These are phyloP conservation scores for Rotaria socialis DNA, from an alignment of 2,888 invertebrate genomes.

Conservation along the genomic window DNA sequence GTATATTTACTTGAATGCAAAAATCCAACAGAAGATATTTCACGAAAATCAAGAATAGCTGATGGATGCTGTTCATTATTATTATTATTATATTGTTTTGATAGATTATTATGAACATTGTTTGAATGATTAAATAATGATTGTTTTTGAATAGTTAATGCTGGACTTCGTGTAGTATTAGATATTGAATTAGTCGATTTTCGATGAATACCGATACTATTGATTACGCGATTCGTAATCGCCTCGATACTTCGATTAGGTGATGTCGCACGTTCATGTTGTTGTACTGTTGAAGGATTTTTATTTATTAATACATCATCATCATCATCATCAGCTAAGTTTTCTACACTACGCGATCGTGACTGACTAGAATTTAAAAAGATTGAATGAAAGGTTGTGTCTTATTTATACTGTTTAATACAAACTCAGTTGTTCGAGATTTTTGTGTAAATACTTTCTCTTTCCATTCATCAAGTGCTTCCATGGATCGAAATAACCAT, in stretches of 20 bases:
- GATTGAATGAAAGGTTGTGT: background rate
- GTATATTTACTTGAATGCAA: background rate
- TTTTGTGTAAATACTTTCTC: slow-evolving; percentile 4
- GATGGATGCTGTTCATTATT: background rate
- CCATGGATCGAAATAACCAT: slow-evolving; percentile 36
- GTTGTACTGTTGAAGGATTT: background rate
- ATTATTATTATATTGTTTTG: background rate
- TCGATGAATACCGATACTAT: background rate
- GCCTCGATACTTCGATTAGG: slow-evolving; percentile 8
- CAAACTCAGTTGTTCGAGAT: background rate
- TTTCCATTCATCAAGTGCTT: slow-evolving; percentile 25
- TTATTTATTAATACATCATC: background rate
- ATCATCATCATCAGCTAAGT: background rate
- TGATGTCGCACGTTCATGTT: background rate
- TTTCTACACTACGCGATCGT: slow-evolving; percentile 3
- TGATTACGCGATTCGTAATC: background rate
- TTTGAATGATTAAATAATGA: background rate
- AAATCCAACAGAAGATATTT: slow-evolving; percentile 10
- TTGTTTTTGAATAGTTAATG: slow-evolving; percentile 31
- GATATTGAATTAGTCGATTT: background rate
- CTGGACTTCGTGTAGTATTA: background rate
- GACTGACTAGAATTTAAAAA: background rate
- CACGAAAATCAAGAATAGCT: slow-evolving; percentile 27
- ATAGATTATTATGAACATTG: background rate
- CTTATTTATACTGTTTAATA: background rate